A percentile compares a stretch with the other conserved stretches of the same genome.
These are phyloP conservation scores for Melangyna quadrimaculata DNA, from an alignment of 2,888 invertebrate genomes.

Conservation along the genomic window DNA sequence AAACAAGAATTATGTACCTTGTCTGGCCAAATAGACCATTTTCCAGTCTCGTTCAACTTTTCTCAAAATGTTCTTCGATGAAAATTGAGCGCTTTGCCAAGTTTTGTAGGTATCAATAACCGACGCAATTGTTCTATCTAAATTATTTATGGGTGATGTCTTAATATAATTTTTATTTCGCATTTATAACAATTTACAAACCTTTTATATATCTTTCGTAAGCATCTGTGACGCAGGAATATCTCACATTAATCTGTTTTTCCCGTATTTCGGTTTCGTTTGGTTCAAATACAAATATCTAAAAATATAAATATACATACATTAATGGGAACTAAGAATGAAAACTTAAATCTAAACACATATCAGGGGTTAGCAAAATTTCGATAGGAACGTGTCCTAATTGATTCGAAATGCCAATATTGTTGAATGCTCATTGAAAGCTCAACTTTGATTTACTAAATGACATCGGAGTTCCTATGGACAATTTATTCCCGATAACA, in stretches of 20 bases:
- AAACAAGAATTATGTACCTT: slow-evolving; percentile 82
- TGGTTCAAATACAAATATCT: slow-evolving; percentile 79
- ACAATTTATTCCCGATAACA: no score
- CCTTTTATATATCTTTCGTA: slow-evolving; percentile 80
- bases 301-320: slow-evolving; percentile 33
- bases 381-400: no score
- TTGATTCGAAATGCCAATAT: no score
- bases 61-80: slow-evolving; percentile 85
- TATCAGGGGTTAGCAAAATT: no score
- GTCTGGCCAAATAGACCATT: slow-evolving; percentile 92
- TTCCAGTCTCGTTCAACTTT: slow-evolving; percentile 97
- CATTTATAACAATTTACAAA: slow-evolving; percentile 36
- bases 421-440: no score
- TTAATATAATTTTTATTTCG: neutral
- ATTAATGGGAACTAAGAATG: neutral
- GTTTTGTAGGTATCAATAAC: slow-evolving; percentile 79
- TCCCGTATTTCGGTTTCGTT: slow-evolving; percentile 76
- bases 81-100: slow-evolving; percentile 87
- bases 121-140: slow-evolving; percentile 56
- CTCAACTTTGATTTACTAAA: no score
- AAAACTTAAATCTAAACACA: no score
- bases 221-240: slow-evolving; percentile 80
- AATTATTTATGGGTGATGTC: slow-evolving; percentile 3
- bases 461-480: no score
- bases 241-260: slow-evolving; percentile 80